phyloP scores from a whole-genome alignment of 2,113 vertebrate genomes.

The Odocoileus hemionus region DNA sequence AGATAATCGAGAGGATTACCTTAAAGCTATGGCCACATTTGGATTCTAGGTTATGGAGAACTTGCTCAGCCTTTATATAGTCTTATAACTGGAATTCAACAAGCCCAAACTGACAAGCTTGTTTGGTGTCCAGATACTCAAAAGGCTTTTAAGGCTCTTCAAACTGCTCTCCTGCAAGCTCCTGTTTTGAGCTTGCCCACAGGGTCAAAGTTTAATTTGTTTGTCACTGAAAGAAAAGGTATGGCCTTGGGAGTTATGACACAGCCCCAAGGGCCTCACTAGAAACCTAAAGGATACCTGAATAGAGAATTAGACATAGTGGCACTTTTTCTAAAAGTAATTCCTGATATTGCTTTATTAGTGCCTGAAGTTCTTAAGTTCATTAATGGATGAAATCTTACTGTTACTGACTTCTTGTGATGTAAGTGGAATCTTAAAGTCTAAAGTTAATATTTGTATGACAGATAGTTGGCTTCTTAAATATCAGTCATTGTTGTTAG shows the following conservation, averaged over 20 bases:
- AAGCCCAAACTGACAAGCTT: neutral
- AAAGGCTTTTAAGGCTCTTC: neutral
- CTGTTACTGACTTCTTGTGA: neutral
- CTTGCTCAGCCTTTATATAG: neutral
- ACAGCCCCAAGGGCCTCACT: neutral
- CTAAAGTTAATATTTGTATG: neutral
- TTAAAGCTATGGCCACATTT: neutral
- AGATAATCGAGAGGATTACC: neutral
- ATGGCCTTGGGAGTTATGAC: neutral
- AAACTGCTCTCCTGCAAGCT: neutral
- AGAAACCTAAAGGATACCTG: neutral
- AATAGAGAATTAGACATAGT: neutral
- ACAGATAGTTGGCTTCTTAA: neutral
- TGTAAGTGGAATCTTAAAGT: neutral
- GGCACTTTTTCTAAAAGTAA: neutral
- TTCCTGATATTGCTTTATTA: neutral
- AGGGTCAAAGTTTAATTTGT: neutral
- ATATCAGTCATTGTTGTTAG: neutral
- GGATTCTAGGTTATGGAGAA: neutral
- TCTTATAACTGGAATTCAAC: neutral
- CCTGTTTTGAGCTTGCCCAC: neutral
- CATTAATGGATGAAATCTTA: neutral
- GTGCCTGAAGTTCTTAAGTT: neutral
- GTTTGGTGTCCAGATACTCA: neutral
- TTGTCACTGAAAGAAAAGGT: neutral